phyloP scores from a whole-genome alignment of 2,888 invertebrate genomes.

The Philaethria dido region DNA sequence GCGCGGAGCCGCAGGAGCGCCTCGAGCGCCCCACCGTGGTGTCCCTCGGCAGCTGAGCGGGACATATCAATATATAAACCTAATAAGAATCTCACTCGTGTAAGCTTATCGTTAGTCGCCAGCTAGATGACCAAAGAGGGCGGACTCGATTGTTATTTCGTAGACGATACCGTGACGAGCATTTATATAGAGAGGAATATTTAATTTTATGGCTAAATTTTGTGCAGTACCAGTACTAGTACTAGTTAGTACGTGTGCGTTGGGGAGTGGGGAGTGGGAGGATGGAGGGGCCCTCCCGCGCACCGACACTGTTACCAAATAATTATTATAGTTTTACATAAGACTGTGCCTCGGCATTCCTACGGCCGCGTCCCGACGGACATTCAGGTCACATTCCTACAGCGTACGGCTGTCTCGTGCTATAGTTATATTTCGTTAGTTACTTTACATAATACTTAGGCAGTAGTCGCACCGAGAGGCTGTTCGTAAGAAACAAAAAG shows the following conservation, averaged over 20 bases:
- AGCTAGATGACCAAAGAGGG: constrained; percentile 60
- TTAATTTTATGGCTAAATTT: constrained; percentile 19
- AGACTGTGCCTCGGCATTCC: constrained; percentile 62
- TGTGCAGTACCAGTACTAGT: constrained; percentile 20
- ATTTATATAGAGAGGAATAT: constrained; percentile 36
- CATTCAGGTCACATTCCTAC: constrained; percentile 44
- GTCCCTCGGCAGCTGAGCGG: constrained; percentile 78
- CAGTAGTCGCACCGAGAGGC: constrained; percentile 28
- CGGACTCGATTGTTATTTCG: constrained; percentile 19
- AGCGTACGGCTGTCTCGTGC: not conserved
- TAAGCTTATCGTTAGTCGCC: constrained; percentile 38
- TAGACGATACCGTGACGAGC: constrained; percentile 33
- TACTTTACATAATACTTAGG: constrained; percentile 23
- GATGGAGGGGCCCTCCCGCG: no score
- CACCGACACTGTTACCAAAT: constrained; percentile 58
- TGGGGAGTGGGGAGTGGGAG: no score
- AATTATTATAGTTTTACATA: constrained; percentile 54
- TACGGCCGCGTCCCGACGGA: constrained; percentile 27
- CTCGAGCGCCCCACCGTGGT: constrained; percentile 81
- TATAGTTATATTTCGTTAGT: constrained; percentile 32
- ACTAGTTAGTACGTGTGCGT: not conserved
- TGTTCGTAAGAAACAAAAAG: constrained; percentile 16
- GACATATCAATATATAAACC: constrained; percentile 2
- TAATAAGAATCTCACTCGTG: constrained; percentile 67
- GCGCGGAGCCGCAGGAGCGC: constrained; percentile 59